These are phyloP conservation scores for Halocaridina rubra DNA, from an alignment of 2,888 invertebrate genomes.

Conservation along the genomic window DNA sequence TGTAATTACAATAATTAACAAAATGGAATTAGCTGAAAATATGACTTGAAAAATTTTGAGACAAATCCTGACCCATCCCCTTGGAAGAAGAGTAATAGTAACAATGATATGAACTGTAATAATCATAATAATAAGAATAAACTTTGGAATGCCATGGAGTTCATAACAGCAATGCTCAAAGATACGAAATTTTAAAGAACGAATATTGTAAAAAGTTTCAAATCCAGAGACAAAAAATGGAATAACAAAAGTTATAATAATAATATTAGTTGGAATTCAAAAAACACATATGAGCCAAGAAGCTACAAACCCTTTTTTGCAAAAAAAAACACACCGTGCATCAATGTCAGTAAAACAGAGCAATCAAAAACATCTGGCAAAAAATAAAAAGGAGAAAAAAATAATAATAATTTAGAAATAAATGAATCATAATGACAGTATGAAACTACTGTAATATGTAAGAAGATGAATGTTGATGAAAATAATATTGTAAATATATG, in stretches of 20 bases:
- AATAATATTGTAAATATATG: too few relatives aligned
- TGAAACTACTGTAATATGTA: too few relatives aligned
- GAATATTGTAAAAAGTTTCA: too few relatives aligned
- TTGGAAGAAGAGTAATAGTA: not conserved
- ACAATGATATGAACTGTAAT: not conserved
- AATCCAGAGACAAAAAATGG: not conserved
- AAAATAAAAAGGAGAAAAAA: too few relatives aligned
- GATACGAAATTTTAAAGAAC: slow-evolving; percentile 35
- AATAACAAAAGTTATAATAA: slow-evolving; percentile 16
- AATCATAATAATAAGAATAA: too few relatives aligned
- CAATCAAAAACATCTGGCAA: slow-evolving; percentile 61
- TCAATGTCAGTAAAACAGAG: slow-evolving; percentile 63
- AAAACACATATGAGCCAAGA: slow-evolving; percentile 63
- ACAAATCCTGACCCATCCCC: slow-evolving; percentile 60
- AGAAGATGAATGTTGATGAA: too few relatives aligned
- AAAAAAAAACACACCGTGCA: slow-evolving; percentile 63
- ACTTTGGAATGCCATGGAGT: slow-evolving; percentile 47
- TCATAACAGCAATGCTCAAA: slow-evolving; percentile 49
- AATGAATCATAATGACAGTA: too few relatives aligned
- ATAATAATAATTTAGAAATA: too few relatives aligned
- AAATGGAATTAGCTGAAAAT: slow-evolving; percentile 54
- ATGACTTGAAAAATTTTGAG: slow-evolving; percentile 47
- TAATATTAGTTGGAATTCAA: slow-evolving; percentile 61
- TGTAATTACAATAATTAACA: too few relatives aligned
- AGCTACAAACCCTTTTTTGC: slow-evolving; percentile 63